Conservation (phyloP, 1,140 invertebrate genomes). For the Penaeus vannamei region DNA sequence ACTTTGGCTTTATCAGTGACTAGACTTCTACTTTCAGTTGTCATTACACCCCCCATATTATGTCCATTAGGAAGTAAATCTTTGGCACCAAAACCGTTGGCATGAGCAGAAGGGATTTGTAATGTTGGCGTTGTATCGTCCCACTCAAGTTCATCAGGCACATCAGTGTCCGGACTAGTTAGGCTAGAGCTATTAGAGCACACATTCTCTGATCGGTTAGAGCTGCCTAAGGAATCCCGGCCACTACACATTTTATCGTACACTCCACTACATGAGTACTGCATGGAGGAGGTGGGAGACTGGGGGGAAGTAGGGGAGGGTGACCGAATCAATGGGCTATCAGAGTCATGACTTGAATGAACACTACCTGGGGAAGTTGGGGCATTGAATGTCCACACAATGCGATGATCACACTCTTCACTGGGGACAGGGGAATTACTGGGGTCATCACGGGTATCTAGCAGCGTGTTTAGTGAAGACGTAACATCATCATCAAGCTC, state of each 20-base stretch:
- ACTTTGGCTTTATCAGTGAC: slow-evolving; percentile 52
- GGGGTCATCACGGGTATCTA: slow-evolving; percentile 80
- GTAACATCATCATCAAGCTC: slow-evolving; percentile 91
- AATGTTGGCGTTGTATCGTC: slow-evolving; percentile 67
- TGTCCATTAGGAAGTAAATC: slow-evolving; percentile 60
- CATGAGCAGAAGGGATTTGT: slow-evolving; percentile 56
- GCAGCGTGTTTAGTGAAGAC: slow-evolving; percentile 89
- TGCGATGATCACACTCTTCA: slow-evolving; percentile 75
- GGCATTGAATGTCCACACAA: slow-evolving; percentile 93
- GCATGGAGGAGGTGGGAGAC: slow-evolving; percentile 83
- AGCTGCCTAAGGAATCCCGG: slow-evolving; percentile 64
- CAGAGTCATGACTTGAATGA: slow-evolving; percentile 77
- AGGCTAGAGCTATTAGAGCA: slow-evolving; percentile 67
- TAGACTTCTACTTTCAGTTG: slow-evolving; percentile 17
- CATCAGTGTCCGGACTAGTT: slow-evolving; percentile 67
- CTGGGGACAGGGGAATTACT: slow-evolving; percentile 64
- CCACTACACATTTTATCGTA: slow-evolving; percentile 67
- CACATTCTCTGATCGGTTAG: slow-evolving; percentile 64
- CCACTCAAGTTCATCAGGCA: slow-evolving; percentile 68
- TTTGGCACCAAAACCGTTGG: slow-evolving; percentile 51
- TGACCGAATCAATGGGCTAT: slow-evolving; percentile 77
- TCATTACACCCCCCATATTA: slow-evolving; percentile 37
- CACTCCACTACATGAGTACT: slow-evolving; percentile 66
- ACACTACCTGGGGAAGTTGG: slow-evolving; percentile 77
- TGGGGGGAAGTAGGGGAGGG: slow-evolving; percentile 85